Evolutionary conservation across 2,888 invertebrate species (phyloP).

Genomic region (Marronus borbonicus): DNA sequence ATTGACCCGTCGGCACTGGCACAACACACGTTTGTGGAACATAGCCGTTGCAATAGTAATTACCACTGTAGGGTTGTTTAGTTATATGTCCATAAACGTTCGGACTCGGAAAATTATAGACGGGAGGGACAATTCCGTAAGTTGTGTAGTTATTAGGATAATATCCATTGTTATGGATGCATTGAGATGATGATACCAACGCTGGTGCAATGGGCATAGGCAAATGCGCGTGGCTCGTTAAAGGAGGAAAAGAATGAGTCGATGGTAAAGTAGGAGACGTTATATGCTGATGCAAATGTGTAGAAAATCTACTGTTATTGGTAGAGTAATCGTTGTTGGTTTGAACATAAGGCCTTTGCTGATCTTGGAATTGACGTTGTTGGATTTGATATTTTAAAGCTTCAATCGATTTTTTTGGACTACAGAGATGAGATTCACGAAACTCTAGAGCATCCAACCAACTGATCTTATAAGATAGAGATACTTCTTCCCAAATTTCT

Average conservation of each 20-base stretch:
- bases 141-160: slow-evolving; percentile 55
- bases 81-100: slow-evolving; percentile 58
- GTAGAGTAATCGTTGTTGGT: slow-evolving; percentile 58
- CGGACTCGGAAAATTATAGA: slow-evolving; percentile 55
- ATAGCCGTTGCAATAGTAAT: slow-evolving; percentile 60
- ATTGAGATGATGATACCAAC: slow-evolving; percentile 55
- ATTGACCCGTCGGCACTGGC: slow-evolving; percentile 78
- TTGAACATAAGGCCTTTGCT: slow-evolving; percentile 55
- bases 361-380: slow-evolving; percentile 68
- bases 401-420: slow-evolving; percentile 72
- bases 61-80: slow-evolving; percentile 66
- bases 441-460: slow-evolving; percentile 82
- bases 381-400: slow-evolving; percentile 71
- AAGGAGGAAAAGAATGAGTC: slow-evolving; percentile 63
- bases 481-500: slow-evolving; percentile 82
- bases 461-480: slow-evolving; percentile 71
- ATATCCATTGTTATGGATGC: slow-evolving; percentile 60
- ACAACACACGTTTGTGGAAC: slow-evolving; percentile 68
- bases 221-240: slow-evolving; percentile 55
- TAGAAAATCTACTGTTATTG: slow-evolving; percentile 59
- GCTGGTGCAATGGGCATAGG: slow-evolving; percentile 52
- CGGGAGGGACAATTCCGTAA: slow-evolving; percentile 56
- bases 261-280: slow-evolving; percentile 57
- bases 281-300: slow-evolving; percentile 53
- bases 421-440: slow-evolving; percentile 74